phyloP scores from a whole-genome alignment of 2,888 invertebrate species.

The Hermaeophaga mercurialis region DNA sequence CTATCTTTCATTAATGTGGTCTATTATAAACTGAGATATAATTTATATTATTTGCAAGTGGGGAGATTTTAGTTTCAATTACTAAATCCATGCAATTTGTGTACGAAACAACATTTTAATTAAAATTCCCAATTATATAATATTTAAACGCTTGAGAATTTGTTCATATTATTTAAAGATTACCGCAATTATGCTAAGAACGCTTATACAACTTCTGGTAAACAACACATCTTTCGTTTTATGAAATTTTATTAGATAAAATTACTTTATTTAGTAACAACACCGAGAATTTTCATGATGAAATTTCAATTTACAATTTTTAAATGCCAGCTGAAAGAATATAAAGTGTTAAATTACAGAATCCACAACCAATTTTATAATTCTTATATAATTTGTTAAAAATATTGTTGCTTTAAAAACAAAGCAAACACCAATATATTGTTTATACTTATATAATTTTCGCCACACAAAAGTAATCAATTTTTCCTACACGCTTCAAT shows the following conservation, averaged over 20 bases:
- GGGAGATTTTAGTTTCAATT: too few relatives aligned
- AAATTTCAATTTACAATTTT: background rate
- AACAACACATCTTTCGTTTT: constrained; percentile 2
- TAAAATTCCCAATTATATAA: too few relatives aligned
- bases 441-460: constrained; percentile 9
- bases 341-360: background rate
- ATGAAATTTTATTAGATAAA: background rate
- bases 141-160: too few relatives aligned
- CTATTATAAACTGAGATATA: too few relatives aligned
- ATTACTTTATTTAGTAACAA: background rate
- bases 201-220: background rate
- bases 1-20: too few relatives aligned
- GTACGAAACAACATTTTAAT: too few relatives aligned
- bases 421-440: background rate
- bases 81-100: too few relatives aligned
- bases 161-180: too few relatives aligned
- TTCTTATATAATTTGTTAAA: constrained; percentile 3
- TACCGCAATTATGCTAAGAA: background rate
- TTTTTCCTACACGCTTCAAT: constrained; percentile 2
- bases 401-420: background rate
- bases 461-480: constrained; percentile 1
- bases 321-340: background rate
- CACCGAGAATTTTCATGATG: background rate
- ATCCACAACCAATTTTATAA: constrained; percentile 2
- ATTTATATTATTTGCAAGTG: too few relatives aligned